Evolutionary conservation across 2,113 vertebrate species (phyloP), one percentile per base, ranked within the genome.

Genomic region (Chitala chitala): DNA sequence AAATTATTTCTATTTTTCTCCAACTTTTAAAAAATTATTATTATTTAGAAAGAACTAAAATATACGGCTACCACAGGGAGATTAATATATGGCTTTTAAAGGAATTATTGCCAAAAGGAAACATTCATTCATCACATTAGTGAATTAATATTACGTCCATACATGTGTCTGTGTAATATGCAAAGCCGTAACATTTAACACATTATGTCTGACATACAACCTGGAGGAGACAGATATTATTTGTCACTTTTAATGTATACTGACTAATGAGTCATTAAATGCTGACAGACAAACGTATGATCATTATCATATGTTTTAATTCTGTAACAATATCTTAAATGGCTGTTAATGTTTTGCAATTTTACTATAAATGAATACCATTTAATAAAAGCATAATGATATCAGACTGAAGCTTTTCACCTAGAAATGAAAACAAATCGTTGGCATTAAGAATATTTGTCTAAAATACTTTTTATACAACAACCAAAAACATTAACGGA

Each of bases 241-340:
- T 46, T 48, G 64, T 46, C 22, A 24, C 13, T 68, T 48, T 68
- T 68, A 68, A 66, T 46, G 64, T 22, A 66, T 15, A 46, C 64
- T 29, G 15, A 66, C 40, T 46, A 15, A 33, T 46, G 13, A n/a
- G n/a, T 66, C 38, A 66, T 66, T 66, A 66, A 66, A 66, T 44
- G 17, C 13, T 24, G 42, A 26, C 42, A 66, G 22, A 66, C 10
- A 51, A 15, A 66, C 3, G 22, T 10, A 24, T 46, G 38, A 66
- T 66, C 38, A 24, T 66, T 24, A 66, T 44, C 40, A 20, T 66
- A n/a, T 63, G 33, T 66, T 48, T 26, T 15, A 51, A 20, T 15
- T 51, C 48, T 51, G 12, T 51, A 51, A 51, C 12, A 20, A 51
- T 20, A 10, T 15, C 48, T 51, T 51, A 51, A 51, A 51, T 10